Conservation (phyloP, 2,888 invertebrate genomes). For the Macrosiphum euphorbiae region DNA sequence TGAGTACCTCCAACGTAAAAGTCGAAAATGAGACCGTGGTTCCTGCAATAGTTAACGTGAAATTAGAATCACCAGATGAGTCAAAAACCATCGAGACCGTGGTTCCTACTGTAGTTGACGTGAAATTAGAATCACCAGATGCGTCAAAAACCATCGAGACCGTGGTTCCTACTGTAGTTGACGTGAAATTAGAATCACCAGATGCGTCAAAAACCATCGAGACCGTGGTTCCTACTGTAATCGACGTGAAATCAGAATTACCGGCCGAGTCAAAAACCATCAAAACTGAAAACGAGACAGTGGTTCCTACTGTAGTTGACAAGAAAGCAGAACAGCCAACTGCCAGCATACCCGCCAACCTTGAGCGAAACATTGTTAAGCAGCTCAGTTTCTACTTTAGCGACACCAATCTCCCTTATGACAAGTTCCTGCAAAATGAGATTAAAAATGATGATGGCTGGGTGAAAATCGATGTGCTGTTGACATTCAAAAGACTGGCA, state of each 20-base stretch:
- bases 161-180: too few species aligned
- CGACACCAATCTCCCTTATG: constrained; percentile 90
- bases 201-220: neutral
- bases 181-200: too few species aligned
- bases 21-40: neutral
- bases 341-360: too few species aligned
- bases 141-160: neutral
- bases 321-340: neutral
- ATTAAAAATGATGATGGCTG: constrained; percentile 89
- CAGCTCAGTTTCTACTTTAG: constrained; percentile 81
- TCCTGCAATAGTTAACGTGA: too few species aligned
- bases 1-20: neutral
- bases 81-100: neutral
- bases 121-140: too few species aligned
- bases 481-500: constrained; percentile 90
- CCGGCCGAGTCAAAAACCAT: neutral
- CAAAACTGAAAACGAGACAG: neutral
- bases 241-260: neutral
- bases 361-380: constrained; percentile 69
- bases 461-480: constrained; percentile 86
- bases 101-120: too few species aligned
- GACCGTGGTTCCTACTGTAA: neutral
- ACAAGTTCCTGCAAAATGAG: constrained; percentile 93
- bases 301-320: neutral
- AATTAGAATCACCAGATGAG: too few species aligned